Base-by-base conservation (phyloP, 2,113 vertebrate species). In the Macroglossus sobrinus region DNA sequence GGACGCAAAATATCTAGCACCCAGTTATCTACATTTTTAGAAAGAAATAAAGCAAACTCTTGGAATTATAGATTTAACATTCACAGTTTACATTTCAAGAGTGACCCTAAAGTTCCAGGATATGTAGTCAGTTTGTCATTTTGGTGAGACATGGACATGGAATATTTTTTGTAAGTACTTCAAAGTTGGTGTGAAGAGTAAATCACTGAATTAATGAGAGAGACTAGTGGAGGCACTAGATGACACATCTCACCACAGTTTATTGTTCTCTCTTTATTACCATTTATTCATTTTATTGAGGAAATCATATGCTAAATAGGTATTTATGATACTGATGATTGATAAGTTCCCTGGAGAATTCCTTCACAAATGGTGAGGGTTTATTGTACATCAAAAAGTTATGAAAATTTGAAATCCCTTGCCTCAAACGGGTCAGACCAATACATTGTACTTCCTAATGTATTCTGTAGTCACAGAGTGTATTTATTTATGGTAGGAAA, bases 401-500 rank as follows among this genome's bases (percentile, higher is more conserved):
- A 89, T 74, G 61, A 90, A 89, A 94, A 93, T 92, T 79, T 96
- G 55, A 96, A 92, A 96, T 74, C 13, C 2, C 45, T 93, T 91
- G 72, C 26, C 61, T 94, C 89, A 81, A n/a, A 94, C 13, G 40
- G 50, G 40, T 91, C 85, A 89, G 43, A 81, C 1, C 18, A 90
- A 88, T 47, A 74, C 28, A 87, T 50, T 75, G 35, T 4, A 45
- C 7, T 35, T 69, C 21, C 47, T 81, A 95, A 91, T 69, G n/a
- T n/a, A 69, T 47, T 96, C 63, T 89, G 92, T 64, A 81, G 26
- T 28, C 5, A 14, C 13, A 94, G 13, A 72, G 15, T 19, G 3
- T 40, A 72, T 84, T 88, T 33, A 93, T 35, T 95, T 71, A 68
- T 4, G 22, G 59, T 40, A 90, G 28, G 35, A 75, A 76, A 82